Evolutionary conservation across 2,113 vertebrate species (phyloP), one percentile per base, ranked within the genome.

Genomic region (Cephalophus harveyi): DNA sequence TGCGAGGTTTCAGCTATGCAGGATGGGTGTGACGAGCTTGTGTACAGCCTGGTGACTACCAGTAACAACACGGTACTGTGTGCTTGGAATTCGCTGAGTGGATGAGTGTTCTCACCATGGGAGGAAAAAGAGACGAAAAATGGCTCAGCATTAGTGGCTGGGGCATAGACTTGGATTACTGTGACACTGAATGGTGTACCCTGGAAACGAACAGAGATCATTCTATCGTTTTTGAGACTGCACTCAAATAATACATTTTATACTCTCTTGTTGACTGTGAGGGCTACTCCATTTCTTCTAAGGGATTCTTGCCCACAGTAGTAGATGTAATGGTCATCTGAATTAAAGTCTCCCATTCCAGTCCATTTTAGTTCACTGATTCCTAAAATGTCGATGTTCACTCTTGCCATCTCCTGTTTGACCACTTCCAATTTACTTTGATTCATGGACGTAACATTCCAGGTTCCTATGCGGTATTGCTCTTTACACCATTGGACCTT

Each of bases 21-120:
- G 13, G 14, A 9, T 15, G 64, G 6, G 11, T 13, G 7, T 16
- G 30, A 15, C 6, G 2, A 6, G 15, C 81, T 15, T 11, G 6
- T 2, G 25, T 16, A 7, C 46, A 43, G 46, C 9, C 0, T 6
- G 71, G 15, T 28, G 54, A 15, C 40, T 15, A 5, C 13, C 0
- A 3, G 9, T 14, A 40, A 7, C 2, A 1, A 15, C 3, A 4
- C 48, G 4, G 0, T 10, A 1, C 0, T 9, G 5, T 11, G 7
- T 11, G 12, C 13, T 7, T 48, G 71, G 30, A 60, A 14, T 62
- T 33, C 2, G 19, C n/a, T 19, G 2, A 33, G 46, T 12, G 30
- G 57, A 9, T 25, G 7, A 9, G 28, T 30, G 11, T 30, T 48
- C 76, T 23, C 59, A n/a, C 11, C 40, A 3, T 62, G 17, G 14